Conservation (phyloP, 1,140 invertebrate genomes). For the Lordiphosa clarofinis region DNA sequence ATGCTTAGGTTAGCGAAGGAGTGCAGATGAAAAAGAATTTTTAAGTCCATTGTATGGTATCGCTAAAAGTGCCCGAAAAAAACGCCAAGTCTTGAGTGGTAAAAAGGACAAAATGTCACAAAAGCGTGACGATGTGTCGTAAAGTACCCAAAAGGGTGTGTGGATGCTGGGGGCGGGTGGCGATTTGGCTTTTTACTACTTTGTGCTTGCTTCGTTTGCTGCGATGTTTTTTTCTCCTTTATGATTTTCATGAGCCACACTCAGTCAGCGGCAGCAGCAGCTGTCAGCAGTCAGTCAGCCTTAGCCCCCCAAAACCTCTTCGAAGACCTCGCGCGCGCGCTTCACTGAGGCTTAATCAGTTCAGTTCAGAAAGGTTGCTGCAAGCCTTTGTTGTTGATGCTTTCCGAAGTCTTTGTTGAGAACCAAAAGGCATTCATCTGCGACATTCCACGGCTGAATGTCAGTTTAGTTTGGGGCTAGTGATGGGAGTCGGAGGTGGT, state of each 20-base stretch:
- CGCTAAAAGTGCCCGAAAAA: conserved; percentile 52
- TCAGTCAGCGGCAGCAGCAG: conserved; percentile 26
- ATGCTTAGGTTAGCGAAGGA: conserved; percentile 35
- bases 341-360: conserved; percentile 68
- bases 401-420: conserved; percentile 30
- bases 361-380: conserved; percentile 62
- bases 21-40: conserved; percentile 72
- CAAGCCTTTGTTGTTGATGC: conserved; percentile 43
- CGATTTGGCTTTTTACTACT: conserved; percentile 43
- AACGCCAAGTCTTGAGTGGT: conserved; percentile 50
- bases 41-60: conserved; percentile 67
- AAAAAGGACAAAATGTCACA: conserved; percentile 77
- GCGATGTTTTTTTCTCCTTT: conserved; percentile 20
- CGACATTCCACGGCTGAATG: conserved; percentile 55
- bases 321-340: conserved; percentile 18
- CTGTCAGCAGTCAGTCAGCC: conserved; percentile 38
- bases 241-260: conserved; percentile 48
- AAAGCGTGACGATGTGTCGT: conserved; percentile 79
- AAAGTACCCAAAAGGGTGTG: conserved; percentile 63
- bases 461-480: conserved; percentile 11
- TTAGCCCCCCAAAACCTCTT: conserved; percentile 19
- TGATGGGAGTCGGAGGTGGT: not conserved
- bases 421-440: conserved; percentile 58
- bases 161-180: conserved; percentile 4
- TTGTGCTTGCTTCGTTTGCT: conserved; percentile 22